A percentile compares a stretch with the other conserved stretches of the same genome.
These are phyloP conservation scores for Idris sp. DNA, from an alignment of 1,140 invertebrate genomes.

Conservation along the genomic window DNA sequence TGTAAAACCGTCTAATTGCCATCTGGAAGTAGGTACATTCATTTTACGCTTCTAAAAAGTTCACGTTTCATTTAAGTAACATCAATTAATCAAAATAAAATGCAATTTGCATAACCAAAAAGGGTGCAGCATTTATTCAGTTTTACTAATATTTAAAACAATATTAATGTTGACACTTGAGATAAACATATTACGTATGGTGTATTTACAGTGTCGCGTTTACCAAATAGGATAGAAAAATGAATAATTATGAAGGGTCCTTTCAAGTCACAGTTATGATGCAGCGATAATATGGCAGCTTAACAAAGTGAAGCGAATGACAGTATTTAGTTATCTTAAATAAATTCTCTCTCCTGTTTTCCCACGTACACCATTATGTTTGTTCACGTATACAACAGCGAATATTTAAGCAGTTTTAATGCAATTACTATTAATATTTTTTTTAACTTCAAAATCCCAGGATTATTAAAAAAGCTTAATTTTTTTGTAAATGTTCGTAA, in stretches of 20 bases:
- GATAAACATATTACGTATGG: constrained; percentile 31
- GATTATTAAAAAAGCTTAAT: too few species aligned
- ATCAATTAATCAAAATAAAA: too few species aligned
- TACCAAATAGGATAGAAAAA: constrained; percentile 19
- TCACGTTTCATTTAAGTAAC: too few species aligned
- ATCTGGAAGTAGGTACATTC: too few species aligned
- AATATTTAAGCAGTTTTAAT: neutral
- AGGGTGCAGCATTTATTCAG: neutral
- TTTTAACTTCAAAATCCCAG: too few species aligned
- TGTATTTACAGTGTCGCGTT: constrained; percentile 8
- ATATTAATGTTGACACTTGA: constrained; percentile 12
- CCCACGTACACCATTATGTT: constrained; percentile 16
- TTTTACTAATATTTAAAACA: constrained; percentile 27
- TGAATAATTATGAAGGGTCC: constrained; percentile 33
- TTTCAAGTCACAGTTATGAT: constrained; percentile 22
- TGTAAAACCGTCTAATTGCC: neutral
- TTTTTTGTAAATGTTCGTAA: too few species aligned
- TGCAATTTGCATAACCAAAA: too few species aligned
- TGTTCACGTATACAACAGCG: neutral
- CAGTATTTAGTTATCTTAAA: constrained; percentile 28
- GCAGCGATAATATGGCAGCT: constrained; percentile 20
- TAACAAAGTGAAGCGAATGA: constrained; percentile 29
- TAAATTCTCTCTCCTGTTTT: constrained; percentile 18
- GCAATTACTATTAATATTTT: too few species aligned
- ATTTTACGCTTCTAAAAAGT: too few species aligned